Evolutionary conservation across 2,888 invertebrate species (phyloP), one percentile per base, ranked within the genome.

Genomic region (Ochropacha duplaris): DNA sequence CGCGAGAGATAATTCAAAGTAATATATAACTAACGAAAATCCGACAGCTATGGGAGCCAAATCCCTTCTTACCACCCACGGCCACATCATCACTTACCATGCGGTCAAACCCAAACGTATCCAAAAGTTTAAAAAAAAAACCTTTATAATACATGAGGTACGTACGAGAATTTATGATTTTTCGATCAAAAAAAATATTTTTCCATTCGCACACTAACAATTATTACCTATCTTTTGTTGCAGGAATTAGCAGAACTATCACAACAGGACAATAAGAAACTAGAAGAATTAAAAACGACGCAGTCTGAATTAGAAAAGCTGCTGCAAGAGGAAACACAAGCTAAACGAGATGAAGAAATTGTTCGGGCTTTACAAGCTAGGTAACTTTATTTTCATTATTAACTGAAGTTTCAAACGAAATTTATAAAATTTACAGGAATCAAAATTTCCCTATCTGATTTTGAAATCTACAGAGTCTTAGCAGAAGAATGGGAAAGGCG

Each of bases 401-500:
- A 9, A 22, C 1, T 2, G n/a, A 9, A 44, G 8, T n/a, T 5
- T 36, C 36, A n/a, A 36, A 4, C n/a, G n/a, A n/a, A n/a, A 36
- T 14, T n/a, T 4, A 1, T 4, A 36, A 36, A 34, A 28, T 28
- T 28, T 28, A 2, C 4, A 8, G n/a, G n/a, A n/a, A n/a, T n/a
- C n/a, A n/a, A 8, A 28, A 14, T 14, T 3, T 5, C 8, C 9
- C 8, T 36, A 2, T n/a, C 1, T 36, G 3, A 4, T 36, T 24
- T 55, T 60, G 28, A 63, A 14, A 54, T 62, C 60, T n/a, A 44
- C 67, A 94, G 94, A 68, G 96, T 97, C 54, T 86, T 97, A 66
- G 94, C 96, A 54, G 97, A 97, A 87, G 97, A 97, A 90, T 97
- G 96, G 96, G 96, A 96, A 72, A 95, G 95, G 76, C 87, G 97